These are phyloP conservation scores for Drosophila nr. perissopoda DNA, from an alignment of 2,888 invertebrate genomes.

Conservation along the genomic window DNA sequence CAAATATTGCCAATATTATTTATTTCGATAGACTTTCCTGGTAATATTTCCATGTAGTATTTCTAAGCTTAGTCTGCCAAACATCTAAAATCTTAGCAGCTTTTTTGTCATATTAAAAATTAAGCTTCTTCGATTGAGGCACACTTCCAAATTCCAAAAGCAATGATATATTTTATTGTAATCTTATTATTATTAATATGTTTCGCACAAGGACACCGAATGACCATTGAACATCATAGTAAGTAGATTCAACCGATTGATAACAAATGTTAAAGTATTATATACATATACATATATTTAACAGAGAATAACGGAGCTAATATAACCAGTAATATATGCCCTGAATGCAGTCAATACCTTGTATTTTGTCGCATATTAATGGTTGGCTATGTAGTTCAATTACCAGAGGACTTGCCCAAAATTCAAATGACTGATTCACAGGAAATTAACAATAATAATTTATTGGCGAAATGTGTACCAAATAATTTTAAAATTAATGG, in stretches of 20 bases:
- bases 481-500: neutral
- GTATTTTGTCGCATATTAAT: neutral
- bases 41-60: neutral
- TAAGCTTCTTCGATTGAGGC: neutral
- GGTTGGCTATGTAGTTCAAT: neutral
- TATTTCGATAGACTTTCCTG: neutral
- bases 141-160: neutral
- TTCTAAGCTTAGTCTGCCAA: neutral
- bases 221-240: neutral
- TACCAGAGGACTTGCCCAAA: neutral
- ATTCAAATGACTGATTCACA: neutral
- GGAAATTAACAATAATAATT: neutral
- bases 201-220: neutral
- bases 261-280: neutral
- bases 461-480: neutral
- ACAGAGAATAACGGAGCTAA: neutral
- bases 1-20: conserved; percentile 5
- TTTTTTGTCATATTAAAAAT: neutral
- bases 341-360: neutral
- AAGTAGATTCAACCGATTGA: neutral
- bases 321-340: neutral
- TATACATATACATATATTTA: neutral
- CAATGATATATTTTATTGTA: neutral
- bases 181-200: neutral
- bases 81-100: neutral